Evolutionary conservation across 2,797 vertebrate species (phyloP), one percentile per base, ranked within the genome.

Genomic region (Phoebastria nigripes): DNA sequence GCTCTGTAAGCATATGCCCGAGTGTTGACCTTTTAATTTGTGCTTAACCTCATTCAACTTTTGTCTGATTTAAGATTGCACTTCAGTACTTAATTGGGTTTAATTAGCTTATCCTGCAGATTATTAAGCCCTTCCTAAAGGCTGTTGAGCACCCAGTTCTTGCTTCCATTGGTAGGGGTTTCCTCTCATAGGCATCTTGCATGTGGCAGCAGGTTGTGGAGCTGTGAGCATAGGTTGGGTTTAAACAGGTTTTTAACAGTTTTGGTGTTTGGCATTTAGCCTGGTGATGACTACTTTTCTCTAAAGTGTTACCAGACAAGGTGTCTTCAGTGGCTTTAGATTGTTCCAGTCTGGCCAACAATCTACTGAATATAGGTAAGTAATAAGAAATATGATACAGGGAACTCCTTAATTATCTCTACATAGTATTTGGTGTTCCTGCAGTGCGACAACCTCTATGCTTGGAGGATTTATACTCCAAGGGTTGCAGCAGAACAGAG

Each of bases 401-500:
- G 39, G 49, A 56, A 41, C 39, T 62, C 4, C 3, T 44, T 39
- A 54, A 66, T 80, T 39, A 51, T 76, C 67, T 76, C 42, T 70
- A 39, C 22, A 5, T 6, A 18, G 26, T 5, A 1, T 24, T 39
- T 44, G 31, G 5, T 37, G 16, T 4, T 39, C 24, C 82, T 56
- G 37, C 39, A 49, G 46, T 11, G 22, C 0, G 1, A 70, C 31
- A 82, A 2, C 12, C n/a, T n/a, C 21, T 19, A 2, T 3, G 10
- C 6, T 7, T 1, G 2, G 35, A 58, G 59, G 46, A 77, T 77
- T 92, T 54, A 9, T 39, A 4, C 28, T 52, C 26, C 33, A 25
- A 62, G 1, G 5, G 15, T 28, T 66, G 56, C 44, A 70, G 79
- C 31, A 29, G 22, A 29, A 11, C 44, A 54, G 39, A 69, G 35